Evolutionary conservation across 2,888 invertebrate species (phyloP), one percentile per base, ranked within the genome.

Genomic region (Drymonia ruficornis): DNA sequence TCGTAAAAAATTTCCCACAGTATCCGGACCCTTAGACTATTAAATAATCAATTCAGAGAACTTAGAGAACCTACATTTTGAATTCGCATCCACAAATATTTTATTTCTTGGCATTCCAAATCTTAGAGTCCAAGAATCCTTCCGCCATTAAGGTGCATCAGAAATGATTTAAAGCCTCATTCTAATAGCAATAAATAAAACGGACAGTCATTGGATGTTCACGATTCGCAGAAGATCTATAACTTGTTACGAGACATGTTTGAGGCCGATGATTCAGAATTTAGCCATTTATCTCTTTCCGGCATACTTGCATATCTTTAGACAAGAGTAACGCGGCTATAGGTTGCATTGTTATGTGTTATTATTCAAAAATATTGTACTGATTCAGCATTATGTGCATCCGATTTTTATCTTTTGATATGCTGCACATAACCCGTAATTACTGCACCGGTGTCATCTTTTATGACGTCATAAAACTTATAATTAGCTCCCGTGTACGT

Each of bases 131-230:
- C 18, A 52, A 42, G 57, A 11, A 49, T 52, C 53, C 42, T 55
- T 56, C 50, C 52, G 57, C 53, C 40, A 28, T 23, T 29, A 49
- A 53, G 49, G 53, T 62, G 65, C 65, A 67, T 72, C 63, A 65
- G 49, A 47, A 40, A 62, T 68, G 69, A 73, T 72, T 73, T 72
- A 69, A 15, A 56, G 56, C 50, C 63, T 70, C 64, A 67, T 70
- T 70, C 61, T 53, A 50, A 52, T 36, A 49, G 63, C 59, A 63
- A 66, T 71, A 72, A 74, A 74, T 71, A 71, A 61, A 69, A 59
- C 57, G 55, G 63, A 72, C 69, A 71, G 72, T 70, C 73, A 68
- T 63, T 61, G 53, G 56, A 44, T 48, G 36, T 49, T 59, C 56
- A 53, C 45, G 52, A 47, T 63, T 63, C 68, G 43, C 40, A 44